Evolutionary conservation across 1,140 invertebrate genomes (phyloP).

Genomic region (Metaphire vulgaris): DNA sequence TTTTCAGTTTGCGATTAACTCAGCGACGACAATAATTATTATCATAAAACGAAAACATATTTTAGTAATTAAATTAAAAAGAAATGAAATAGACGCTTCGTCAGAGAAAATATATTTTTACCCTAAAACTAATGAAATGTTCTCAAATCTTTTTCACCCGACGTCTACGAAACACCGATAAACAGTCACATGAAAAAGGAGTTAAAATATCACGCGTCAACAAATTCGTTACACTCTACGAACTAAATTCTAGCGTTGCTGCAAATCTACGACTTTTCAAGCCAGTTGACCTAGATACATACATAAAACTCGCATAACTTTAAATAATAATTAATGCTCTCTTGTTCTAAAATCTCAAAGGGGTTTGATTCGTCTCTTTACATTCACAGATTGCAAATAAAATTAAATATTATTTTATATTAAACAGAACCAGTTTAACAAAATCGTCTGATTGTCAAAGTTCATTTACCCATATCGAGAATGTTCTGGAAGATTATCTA

Average conservation of each 20-base stretch:
- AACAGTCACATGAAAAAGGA: too few relatives aligned
- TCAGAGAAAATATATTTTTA: too few relatives aligned
- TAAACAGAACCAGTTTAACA: background rate
- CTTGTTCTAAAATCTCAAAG: background rate
- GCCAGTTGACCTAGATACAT: background rate
- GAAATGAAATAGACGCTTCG: too few relatives aligned
- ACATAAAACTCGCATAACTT: background rate
- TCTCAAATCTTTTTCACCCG: too few relatives aligned
- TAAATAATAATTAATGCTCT: background rate
- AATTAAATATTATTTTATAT: background rate
- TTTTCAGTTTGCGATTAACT: too few relatives aligned
- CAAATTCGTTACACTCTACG: background rate
- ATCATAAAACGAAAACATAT: too few relatives aligned
- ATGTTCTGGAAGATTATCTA: background rate
- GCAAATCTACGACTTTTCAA: background rate
- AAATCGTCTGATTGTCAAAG: background rate
- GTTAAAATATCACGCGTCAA: background rate
- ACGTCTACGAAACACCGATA: too few relatives aligned
- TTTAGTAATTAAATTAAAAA: too few relatives aligned
- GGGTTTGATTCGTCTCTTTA: background rate
- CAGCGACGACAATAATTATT: too few relatives aligned
- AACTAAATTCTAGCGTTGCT: background rate
- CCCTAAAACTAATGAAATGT: too few relatives aligned
- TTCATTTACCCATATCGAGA: background rate
- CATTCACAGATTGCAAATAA: background rate